phyloP scores from a whole-genome alignment of 2,888 invertebrate genomes.

The Hololepta plana region DNA sequence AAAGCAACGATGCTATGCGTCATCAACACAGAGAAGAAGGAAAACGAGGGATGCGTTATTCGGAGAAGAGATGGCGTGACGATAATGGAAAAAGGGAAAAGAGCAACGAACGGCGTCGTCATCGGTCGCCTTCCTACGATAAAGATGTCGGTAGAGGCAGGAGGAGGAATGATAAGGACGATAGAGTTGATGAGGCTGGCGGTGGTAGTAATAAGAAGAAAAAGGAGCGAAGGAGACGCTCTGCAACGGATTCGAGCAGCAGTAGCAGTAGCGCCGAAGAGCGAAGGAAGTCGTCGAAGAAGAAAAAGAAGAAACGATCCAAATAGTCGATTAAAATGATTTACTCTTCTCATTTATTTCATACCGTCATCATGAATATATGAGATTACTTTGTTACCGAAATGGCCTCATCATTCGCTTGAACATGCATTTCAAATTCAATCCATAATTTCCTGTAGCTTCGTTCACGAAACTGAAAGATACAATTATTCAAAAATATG shows the following conservation, averaged over 20 bases:
- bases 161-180: background rate
- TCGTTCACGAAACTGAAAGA: too few relatives aligned
- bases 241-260: constrained; percentile 24
- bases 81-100: constrained; percentile 14
- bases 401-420: too few relatives aligned
- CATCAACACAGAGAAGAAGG: too few relatives aligned
- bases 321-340: too few relatives aligned
- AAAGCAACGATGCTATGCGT: too few relatives aligned
- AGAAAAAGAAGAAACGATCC: constrained; percentile 7
- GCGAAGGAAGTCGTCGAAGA: constrained; percentile 7
- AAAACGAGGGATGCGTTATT: constrained; percentile 10
- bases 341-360: too few relatives aligned
- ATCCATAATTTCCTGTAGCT: too few relatives aligned
- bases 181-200: constrained; percentile 1
- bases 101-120: constrained; percentile 7
- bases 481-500: too few relatives aligned
- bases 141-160: constrained; percentile 3
- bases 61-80: constrained; percentile 11
- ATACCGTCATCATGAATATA: too few relatives aligned
- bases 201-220: constrained; percentile 4
- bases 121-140: background rate
- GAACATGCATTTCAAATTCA: too few relatives aligned
- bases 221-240: constrained; percentile 19
- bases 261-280: constrained; percentile 10
- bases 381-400: too few relatives aligned